These are phyloP conservation scores for Sylvia borin DNA, from an alignment of 2,797 vertebrate species.

Conservation along the genomic window DNA sequence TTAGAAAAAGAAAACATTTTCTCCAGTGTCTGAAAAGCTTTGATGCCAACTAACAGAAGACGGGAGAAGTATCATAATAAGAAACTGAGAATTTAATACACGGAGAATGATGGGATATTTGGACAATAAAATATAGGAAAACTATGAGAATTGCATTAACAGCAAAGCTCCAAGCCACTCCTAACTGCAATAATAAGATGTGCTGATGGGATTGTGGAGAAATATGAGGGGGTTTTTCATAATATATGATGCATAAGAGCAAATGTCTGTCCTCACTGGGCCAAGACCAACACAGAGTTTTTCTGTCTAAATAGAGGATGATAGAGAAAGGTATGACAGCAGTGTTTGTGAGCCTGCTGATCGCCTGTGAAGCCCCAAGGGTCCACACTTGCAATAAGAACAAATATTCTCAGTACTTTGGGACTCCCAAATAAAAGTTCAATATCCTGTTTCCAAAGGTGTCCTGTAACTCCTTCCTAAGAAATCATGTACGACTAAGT, in stretches of 20 bases:
- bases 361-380: neutral
- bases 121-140: neutral
- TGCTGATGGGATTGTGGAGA: neutral
- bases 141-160: neutral
- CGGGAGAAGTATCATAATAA: neutral
- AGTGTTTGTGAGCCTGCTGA: neutral
- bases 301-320: neutral
- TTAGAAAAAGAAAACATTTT: slow-evolving; percentile 24
- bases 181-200: neutral
- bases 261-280: neutral
- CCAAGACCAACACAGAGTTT: neutral
- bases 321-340: neutral
- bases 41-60: neutral
- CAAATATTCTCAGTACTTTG: neutral
- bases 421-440: neutral
- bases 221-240: neutral
- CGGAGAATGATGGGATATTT: neutral
- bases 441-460: neutral
- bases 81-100: neutral
- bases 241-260: neutral
- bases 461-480: neutral
- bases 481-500: neutral
- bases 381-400: neutral
- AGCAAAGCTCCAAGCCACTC: neutral
- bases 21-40: neutral